Evolutionary conservation across 1,140 invertebrate species (phyloP), one percentile per base, ranked within the genome.

Genomic region (Pseudomyrmex cubaensis): DNA sequence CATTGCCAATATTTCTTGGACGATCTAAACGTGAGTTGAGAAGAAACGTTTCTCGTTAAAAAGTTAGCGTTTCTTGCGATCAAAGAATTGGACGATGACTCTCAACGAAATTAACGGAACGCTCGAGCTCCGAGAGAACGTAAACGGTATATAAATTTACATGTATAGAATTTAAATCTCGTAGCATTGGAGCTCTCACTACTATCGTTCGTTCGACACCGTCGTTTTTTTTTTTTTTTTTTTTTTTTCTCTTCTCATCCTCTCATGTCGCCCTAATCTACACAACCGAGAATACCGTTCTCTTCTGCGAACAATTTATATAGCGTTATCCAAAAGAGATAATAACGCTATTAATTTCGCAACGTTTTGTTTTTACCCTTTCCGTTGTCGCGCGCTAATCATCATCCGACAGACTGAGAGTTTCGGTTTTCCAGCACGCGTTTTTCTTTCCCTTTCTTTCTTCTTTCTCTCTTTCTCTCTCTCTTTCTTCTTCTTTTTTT

Each of bases 1-100:
- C 56, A 59, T 80, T 70, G 76, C 76, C 48, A 59, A 70, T 70
- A 80, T 70, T 72, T 70, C 66, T 66, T 59, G 44, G 66, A 56
- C 52, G 52, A 17, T n/a, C 22, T 70, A 70, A 59, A 52, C 73
- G 54, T 35, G 15, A 35, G 52, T n/a, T 69, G 48, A 69, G 52
- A 66, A 57, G 52, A 69, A 54, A 78, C 70, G 46, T 70, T n/a
- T 70, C 25, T 50, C 64, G 1, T 69, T 22, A 25, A 78, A 56
- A 59, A 72, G 12, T 61, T n/a, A 20, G 52, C 13, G 10, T 22
- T 25, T 48, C 63, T 69, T 69, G 15, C 20, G 52, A 10, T 22
- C 17, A 78, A 70, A 61, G 70, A 76, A 62, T 54, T 35, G 35
- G 35, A 15, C 13, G 44, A 83, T 22, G 77, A 84, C 61, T 69